Evolutionary conservation across 2,888 invertebrate genomes (phyloP), one percentile per base, ranked within the genome.

Genomic region (Ochropleura leucogaster): DNA sequence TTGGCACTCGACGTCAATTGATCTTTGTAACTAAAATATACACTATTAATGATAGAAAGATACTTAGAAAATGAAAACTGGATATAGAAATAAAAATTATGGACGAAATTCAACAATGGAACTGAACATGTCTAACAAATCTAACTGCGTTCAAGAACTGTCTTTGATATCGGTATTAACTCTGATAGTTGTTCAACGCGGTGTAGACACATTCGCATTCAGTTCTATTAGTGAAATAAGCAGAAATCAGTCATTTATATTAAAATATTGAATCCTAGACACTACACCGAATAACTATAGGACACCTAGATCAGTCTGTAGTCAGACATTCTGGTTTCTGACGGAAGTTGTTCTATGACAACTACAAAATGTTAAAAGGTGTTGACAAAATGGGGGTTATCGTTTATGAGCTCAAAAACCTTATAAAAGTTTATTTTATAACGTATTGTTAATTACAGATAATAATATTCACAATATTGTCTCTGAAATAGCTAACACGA

Each of bases 1-100:
- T n/a, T 51, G 9, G 49, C 40, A 69, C 40, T 69, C 51, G 30
- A 70, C 79, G 79, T 79, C 77, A 77, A 80, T 77, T 80, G 65
- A 66, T 62, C 20, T 44, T 66, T 62, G 40, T 49, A n/a, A 62
- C 47, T 60, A 40, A 46, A 30, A 14, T 49, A 47, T 62, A 40
- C 16, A 3, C 3, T n/a, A 18, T 14, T 42, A 20, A 62, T 62
- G 8, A 53, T 62, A 68, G 14, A 42, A 12, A 53, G 5, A 42
- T 16, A 49, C 30, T 0, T 55, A 66, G 16, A 42, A 46, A 73
- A 20, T 62, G 16, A 47, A 63, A 1, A 63, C 63, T 55, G 18
- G 18, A 67, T 40, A 60, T 67, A 76, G 7, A 59, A 57, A 77
- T 44, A 30, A n/a, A 51, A 51, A 63, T 40, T 5, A 51, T 8